phyloP scores from a whole-genome alignment of 2,888 invertebrate species.

The Meganola albula region DNA sequence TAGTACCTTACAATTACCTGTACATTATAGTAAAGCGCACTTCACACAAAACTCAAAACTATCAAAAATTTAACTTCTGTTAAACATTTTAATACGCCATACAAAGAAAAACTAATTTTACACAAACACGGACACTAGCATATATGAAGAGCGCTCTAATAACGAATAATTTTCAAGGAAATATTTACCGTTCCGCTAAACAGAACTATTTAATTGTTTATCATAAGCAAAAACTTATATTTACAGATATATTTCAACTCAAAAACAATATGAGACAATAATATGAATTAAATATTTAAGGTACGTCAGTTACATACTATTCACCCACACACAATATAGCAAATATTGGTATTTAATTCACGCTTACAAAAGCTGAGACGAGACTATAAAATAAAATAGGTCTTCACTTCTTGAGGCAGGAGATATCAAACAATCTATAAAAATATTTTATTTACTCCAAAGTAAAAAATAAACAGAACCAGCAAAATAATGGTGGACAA shows the following conservation, averaged over 20 bases:
- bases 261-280: conserved; percentile 39
- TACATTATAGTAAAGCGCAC: conserved; percentile 58
- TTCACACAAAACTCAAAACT: background rate
- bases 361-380: no score
- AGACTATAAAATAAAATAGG: no score
- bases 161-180: conserved; percentile 56
- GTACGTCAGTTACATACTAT: conserved; percentile 48
- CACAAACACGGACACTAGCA: no score
- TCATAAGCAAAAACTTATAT: conserved; percentile 49
- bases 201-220: conserved; percentile 42
- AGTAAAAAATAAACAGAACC: no score
- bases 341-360: no score
- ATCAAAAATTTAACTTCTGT: no score
- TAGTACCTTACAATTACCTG: conserved; percentile 70
- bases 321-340: conserved; percentile 39
- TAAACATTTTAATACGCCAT: no score
- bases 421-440: no score
- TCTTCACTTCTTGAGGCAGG: no score
- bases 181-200: conserved; percentile 50
- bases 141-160: conserved; percentile 26
- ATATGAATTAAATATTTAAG: conserved; percentile 43
- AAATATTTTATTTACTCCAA: no score
- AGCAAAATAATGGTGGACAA: no score
- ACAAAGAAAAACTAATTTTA: no score
- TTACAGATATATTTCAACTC: conserved; percentile 48